Conservation (phyloP, 2,797 vertebrate genomes). For the Brachyalestes nurse region DNA sequence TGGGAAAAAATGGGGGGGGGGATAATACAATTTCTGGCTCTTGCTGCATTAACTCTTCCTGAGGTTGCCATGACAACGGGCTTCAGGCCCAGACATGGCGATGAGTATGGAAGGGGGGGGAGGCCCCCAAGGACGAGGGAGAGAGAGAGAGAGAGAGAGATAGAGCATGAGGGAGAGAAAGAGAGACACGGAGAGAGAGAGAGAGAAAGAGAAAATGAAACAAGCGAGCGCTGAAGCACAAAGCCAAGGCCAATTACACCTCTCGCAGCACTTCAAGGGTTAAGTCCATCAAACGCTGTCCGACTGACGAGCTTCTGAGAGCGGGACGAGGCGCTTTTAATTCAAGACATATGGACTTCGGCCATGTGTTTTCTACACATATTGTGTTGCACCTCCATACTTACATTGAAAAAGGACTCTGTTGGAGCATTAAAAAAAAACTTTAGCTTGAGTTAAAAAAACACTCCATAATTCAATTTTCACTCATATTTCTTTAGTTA, state of each 20-base stretch:
- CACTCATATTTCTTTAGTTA: neutral
- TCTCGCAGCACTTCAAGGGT: slow-evolving; percentile 59
- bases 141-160: slow-evolving; percentile 33
- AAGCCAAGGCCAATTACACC: slow-evolving; percentile 60
- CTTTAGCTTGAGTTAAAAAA: too few species aligned
- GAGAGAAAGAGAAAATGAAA: slow-evolving; percentile 18
- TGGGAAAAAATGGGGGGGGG: slow-evolving; percentile 10
- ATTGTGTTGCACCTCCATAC: neutral
- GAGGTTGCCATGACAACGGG: slow-evolving; percentile 66
- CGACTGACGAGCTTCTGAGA: slow-evolving; percentile 54
- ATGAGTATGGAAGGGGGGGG: slow-evolving; percentile 52
- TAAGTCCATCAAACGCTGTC: slow-evolving; percentile 58
- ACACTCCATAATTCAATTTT: too few species aligned
- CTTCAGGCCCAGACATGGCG: slow-evolving; percentile 66
- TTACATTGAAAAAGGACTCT: neutral
- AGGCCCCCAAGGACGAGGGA: slow-evolving; percentile 60
- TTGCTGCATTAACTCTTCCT: slow-evolving; percentile 68
- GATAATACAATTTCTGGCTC: slow-evolving; percentile 68
- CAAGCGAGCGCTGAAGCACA: slow-evolving; percentile 46
- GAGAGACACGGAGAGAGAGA: slow-evolving; percentile 24
- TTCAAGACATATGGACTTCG: slow-evolving; percentile 9
- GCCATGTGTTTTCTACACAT: neutral
- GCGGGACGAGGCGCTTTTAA: slow-evolving; percentile 38
- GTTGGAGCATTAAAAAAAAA: neutral
- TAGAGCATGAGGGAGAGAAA: slow-evolving; percentile 28